Evolutionary conservation across 2,888 invertebrate species (phyloP).

Genomic region (Neria commutata): DNA sequence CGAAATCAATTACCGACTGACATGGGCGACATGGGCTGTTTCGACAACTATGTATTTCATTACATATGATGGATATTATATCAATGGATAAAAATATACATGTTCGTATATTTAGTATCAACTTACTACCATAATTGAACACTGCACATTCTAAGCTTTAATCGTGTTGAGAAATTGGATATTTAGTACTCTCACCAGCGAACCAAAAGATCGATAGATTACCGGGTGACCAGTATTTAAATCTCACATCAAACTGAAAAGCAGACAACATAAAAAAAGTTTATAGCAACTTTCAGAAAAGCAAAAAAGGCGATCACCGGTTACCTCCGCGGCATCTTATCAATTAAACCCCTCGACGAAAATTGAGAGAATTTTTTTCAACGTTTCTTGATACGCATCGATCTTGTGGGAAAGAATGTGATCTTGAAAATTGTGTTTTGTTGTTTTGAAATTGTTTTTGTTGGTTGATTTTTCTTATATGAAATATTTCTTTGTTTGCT

Average conservation of each 20-base stretch:
- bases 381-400: constrained; percentile 27
- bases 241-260: background rate
- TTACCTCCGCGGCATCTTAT: constrained; percentile 27
- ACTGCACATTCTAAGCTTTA: background rate
- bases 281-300: background rate
- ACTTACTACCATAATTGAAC: too few species aligned
- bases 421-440: constrained; percentile 28
- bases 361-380: constrained; percentile 28
- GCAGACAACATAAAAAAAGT: background rate
- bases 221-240: background rate
- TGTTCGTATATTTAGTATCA: too few species aligned
- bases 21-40: too few species aligned
- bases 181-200: background rate
- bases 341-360: constrained; percentile 26
- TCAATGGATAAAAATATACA: too few species aligned
- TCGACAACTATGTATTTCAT: too few species aligned
- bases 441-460: constrained; percentile 20
- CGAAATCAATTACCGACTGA: too few species aligned
- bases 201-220: background rate
- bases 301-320: constrained; percentile 27
- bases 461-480: constrained; percentile 23
- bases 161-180: background rate
- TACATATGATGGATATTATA: too few species aligned
- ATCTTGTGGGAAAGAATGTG: constrained; percentile 26
- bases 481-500: constrained; percentile 31